Conservation (phyloP, 2,113 vertebrate genomes). For the Atlantisia rogersi region DNA sequence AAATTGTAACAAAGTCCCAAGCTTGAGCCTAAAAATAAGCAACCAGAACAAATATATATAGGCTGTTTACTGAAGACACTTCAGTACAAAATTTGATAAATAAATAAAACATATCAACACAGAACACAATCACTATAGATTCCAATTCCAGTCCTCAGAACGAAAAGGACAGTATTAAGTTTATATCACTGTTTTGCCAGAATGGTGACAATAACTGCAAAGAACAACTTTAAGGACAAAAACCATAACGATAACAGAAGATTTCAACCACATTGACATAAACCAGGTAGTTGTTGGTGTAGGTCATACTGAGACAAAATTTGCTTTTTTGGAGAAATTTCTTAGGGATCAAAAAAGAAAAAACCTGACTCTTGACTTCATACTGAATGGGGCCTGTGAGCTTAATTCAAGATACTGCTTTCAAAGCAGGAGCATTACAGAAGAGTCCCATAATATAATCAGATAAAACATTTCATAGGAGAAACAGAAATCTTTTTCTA, state of each 20-base stretch:
- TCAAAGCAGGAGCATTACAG: neutral
- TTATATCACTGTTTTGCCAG: neutral
- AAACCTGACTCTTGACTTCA: neutral
- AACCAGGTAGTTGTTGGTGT: neutral
- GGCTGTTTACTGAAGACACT: neutral
- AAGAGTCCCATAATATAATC: neutral
- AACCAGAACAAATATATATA: neutral
- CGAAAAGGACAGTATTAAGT: neutral
- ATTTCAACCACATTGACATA: neutral
- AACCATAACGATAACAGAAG: rapidly evolving
- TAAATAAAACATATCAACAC: neutral
- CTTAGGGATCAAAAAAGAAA: neutral
- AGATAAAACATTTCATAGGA: neutral
- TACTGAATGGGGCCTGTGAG: neutral
- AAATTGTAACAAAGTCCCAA: neutral
- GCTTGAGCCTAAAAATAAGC: neutral
- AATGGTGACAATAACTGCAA: neutral
- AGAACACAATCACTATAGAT: neutral
- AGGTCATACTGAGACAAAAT: neutral
- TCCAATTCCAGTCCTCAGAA: neutral
- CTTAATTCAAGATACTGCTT: neutral
- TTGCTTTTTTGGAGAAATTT: neutral
- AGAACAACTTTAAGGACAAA: neutral
- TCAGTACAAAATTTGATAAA: neutral
- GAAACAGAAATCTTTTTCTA: neutral